Evolutionary conservation across 2,797 vertebrate genomes (phyloP).

Genomic region (Zalophus californianus): DNA sequence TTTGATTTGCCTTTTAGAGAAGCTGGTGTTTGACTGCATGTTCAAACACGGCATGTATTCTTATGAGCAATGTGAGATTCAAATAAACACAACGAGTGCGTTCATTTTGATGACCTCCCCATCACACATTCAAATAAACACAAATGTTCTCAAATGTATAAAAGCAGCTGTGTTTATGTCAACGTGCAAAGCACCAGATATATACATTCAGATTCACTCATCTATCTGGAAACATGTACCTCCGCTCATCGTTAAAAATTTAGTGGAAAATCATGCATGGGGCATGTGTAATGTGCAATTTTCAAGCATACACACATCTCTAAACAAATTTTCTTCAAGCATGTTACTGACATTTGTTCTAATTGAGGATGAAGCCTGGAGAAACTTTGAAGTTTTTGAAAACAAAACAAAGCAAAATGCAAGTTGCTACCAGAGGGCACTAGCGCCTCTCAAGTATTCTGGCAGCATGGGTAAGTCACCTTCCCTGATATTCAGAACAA

Average conservation of each 20-base stretch:
- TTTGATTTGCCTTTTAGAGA: constrained; percentile 78
- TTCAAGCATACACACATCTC: constrained; percentile 82
- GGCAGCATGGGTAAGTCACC: constrained; percentile 13
- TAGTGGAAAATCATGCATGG: constrained; percentile 83
- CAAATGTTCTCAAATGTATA: constrained; percentile 85
- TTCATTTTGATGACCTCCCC: constrained; percentile 85
- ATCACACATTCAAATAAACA: constrained; percentile 86
- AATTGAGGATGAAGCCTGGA: constrained; percentile 82
- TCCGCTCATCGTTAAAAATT: constrained; percentile 79
- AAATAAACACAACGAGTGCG: constrained; percentile 83
- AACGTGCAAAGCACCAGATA: constrained; percentile 83
- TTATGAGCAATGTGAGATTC: constrained; percentile 85
- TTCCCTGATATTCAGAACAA: neutral
- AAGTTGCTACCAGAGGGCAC: constrained; percentile 80
- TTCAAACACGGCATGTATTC: constrained; percentile 82
- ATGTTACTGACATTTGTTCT: constrained; percentile 84
- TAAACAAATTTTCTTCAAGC: constrained; percentile 85
- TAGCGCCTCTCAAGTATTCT: neutral
- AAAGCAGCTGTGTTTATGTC: constrained; percentile 86
- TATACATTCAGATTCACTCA: constrained; percentile 82
- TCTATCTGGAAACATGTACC: constrained; percentile 79
- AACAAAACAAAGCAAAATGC: constrained; percentile 80
- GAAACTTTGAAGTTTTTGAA: constrained; percentile 85
- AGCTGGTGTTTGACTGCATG: constrained; percentile 81
- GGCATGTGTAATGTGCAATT: constrained; percentile 83